Conservation (phyloP, 2,888 invertebrate species). For the Panorpa germanica region DNA sequence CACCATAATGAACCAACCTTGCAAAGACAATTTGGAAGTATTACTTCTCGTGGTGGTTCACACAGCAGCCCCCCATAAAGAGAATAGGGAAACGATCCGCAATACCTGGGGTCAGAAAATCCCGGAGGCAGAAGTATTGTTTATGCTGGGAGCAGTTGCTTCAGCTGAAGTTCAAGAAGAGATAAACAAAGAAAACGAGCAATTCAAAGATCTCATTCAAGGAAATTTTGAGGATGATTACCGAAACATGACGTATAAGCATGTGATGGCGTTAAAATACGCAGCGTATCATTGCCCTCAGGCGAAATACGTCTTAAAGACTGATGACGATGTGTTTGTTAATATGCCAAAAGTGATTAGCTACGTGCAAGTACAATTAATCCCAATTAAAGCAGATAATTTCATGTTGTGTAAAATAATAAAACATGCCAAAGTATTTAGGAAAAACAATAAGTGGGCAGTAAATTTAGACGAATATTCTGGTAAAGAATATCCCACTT, state of each 20-base stretch:
- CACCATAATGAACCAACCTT: no score
- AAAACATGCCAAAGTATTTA: conserved; percentile 23
- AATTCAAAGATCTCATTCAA: conserved; percentile 49
- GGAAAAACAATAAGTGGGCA: conserved; percentile 70
- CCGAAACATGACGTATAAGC: conserved; percentile 68
- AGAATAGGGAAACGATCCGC: conserved; percentile 45
- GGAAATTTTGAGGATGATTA: conserved; percentile 62
- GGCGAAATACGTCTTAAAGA: conserved; percentile 49
- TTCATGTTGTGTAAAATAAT: conserved; percentile 28
- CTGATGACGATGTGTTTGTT: conserved; percentile 62
- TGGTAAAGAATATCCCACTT: conserved; percentile 43
- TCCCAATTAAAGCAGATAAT: conserved; percentile 27
- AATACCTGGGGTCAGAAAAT: conserved; percentile 49
- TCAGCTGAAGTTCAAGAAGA: conserved; percentile 21
- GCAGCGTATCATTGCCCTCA: conserved; percentile 45
- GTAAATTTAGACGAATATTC: conserved; percentile 48
- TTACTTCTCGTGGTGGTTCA: conserved; percentile 47
- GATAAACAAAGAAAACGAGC: conserved; percentile 32
- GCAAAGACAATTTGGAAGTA: no score
- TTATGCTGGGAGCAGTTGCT: conserved; percentile 40
- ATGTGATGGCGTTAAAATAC: conserved; percentile 68
- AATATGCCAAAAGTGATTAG: conserved; percentile 38
- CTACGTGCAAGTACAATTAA: conserved; percentile 25
- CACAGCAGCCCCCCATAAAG: conserved; percentile 44
- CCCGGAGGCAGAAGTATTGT: conserved; percentile 36